Evolutionary conservation across 2,113 vertebrate genomes (phyloP).

Genomic region (Myrmophylax atrothorax): DNA sequence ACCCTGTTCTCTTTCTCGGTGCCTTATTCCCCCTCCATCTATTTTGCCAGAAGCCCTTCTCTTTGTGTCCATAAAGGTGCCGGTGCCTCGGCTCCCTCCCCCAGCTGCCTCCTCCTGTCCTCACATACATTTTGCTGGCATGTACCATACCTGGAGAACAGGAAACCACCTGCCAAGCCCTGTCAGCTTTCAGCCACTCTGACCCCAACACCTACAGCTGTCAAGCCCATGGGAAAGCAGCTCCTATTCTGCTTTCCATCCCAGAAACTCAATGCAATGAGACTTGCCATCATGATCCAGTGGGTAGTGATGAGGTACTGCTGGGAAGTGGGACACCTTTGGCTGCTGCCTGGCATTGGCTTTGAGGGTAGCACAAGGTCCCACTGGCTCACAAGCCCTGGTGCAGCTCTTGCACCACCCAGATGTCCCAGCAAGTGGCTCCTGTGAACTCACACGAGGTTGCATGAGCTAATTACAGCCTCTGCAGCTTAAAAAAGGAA

Average conservation of each 20-base stretch:
- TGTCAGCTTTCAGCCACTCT: not conserved
- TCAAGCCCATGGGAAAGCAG: not conserved
- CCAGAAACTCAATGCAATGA: rapidly evolving
- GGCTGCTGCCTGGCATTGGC: rapidly evolving
- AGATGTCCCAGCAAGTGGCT: not conserved
- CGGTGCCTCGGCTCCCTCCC: rapidly evolving
- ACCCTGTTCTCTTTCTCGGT: not conserved
- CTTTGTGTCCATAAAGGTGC: rapidly evolving
- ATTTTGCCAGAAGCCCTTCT: not conserved
- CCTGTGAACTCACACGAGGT: no score
- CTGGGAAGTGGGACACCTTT: rapidly evolving
- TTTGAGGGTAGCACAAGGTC: rapidly evolving
- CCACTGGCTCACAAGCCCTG: not conserved
- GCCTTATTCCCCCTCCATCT: not conserved
- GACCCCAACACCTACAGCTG: not conserved
- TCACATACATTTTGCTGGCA: rapidly evolving
- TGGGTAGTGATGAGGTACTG: not conserved
- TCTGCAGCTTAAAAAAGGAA: not conserved
- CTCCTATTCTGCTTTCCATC: not conserved
- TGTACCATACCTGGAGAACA: rapidly evolving
- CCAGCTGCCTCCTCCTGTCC: rapidly evolving
- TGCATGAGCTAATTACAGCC: not conserved
- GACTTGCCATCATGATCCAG: rapidly evolving
- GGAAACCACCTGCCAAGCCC: not conserved
- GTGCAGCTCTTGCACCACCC: not conserved